Base-by-base conservation (phyloP, 2,888 invertebrate genomes). In the Ernsta delagoae region DNA sequence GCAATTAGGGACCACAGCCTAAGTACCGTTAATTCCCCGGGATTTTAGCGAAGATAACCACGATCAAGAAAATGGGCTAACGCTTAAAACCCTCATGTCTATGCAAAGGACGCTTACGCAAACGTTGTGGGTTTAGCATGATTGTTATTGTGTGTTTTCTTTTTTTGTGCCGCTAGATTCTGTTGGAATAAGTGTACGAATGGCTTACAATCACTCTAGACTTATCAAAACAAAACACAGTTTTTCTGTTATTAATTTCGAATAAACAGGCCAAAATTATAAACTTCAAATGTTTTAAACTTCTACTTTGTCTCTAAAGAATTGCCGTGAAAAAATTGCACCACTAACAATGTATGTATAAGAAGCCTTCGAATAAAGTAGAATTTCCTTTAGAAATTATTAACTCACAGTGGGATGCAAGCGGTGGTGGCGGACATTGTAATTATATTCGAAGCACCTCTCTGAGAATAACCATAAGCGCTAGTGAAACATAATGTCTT, bases 1-100 rank as follows among this genome's bases (percentile, higher is more conserved):
- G 56, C 69, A 63, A 69, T 69, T 69, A 69, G 62, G 54, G 57
- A 36, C 36, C 62, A 57, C 48, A n/a, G 56, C 45, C 60, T 68
- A 68, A 62, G 43, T 34, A 41, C 12, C 36, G 41, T 43, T 54
- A 54, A 53, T 59, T 43, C 59, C 59, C 53, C 7, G 45, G 59
- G 31, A 43, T 60, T 66, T 53, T 9, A 5, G 54, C 11, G 34
- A 31, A 34, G 45, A 63, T 54, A 63, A 31, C 62, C 62, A 11
- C 41, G 41, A 39, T 54, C 63, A 41, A 63, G 63, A 31, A 63
- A 53, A 62, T 61, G 43, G 50, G 48, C 45, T 12, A 8, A 50
- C 45, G 16, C 31, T 60, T 43, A 45, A 60, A 45, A 60, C 24
- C 43, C 59, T 60, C 60, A 48, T 61, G 48, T 59, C 43, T 59